Conservation (phyloP, 2,113 vertebrate species). For the Terrapene triunguis region DNA sequence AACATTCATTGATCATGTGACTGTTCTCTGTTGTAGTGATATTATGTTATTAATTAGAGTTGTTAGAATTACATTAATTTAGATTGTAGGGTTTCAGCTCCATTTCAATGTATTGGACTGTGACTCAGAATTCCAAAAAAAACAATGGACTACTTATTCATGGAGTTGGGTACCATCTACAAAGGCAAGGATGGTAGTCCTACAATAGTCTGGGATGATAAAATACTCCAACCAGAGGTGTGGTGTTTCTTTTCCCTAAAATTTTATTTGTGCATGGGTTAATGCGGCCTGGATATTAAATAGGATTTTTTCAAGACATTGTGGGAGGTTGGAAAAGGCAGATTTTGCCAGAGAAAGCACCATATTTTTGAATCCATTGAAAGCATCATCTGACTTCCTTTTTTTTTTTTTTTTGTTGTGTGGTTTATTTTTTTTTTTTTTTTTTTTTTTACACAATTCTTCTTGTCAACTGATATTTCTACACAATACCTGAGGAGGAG, state of each 20-base stretch:
- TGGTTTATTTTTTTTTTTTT: not conserved
- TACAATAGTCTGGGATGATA: not conserved
- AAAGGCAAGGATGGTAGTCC: not conserved
- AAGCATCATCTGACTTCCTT: not conserved
- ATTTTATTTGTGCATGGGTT: not conserved
- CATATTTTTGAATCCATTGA: not conserved
- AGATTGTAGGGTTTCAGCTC: not conserved
- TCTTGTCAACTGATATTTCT: conserved; percentile 42
- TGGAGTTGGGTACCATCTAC: not conserved
- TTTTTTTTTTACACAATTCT: not conserved
- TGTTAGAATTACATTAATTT: not conserved
- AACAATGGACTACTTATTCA: not conserved
- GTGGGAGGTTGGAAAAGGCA: not conserved
- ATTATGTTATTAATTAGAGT: not conserved
- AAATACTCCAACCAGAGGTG: not conserved
- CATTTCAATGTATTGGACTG: not conserved
- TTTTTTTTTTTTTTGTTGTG: not conserved
- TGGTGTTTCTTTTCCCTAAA: not conserved
- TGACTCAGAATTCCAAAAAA: not conserved
- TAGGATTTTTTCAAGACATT: not conserved
- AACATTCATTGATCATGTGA: not conserved
- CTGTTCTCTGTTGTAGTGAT: not conserved
- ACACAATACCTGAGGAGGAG: conserved; percentile 19
- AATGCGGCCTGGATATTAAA: not conserved
- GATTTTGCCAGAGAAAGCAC: not conserved